A percentile compares a stretch with the other conserved stretches of the same genome.
These are phyloP conservation scores for Linurgus olivaceus DNA, from an alignment of 2,797 vertebrate species.

Conservation along the genomic window DNA sequence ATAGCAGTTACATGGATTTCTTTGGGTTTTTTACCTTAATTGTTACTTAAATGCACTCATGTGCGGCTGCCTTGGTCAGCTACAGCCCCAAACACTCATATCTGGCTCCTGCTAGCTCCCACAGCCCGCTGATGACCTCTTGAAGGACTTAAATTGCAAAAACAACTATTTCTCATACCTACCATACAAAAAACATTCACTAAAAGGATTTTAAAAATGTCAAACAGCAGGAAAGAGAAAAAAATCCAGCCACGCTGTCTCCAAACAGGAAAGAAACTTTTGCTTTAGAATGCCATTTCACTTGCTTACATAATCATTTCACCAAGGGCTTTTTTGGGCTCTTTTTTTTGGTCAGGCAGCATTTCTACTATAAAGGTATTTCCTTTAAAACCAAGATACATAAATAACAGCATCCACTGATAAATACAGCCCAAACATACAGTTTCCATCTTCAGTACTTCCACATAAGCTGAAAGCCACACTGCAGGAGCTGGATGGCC, in stretches of 20 bases:
- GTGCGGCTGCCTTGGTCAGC: neutral
- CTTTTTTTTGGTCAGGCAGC: neutral
- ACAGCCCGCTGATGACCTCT: neutral
- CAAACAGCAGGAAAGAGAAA: neutral
- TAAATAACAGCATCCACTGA: neutral
- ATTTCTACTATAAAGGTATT: neutral
- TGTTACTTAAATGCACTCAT: neutral
- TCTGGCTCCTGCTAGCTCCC: neutral
- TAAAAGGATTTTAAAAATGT: neutral
- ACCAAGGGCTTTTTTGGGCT: neutral
- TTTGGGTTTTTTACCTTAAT: neutral
- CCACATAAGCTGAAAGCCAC: neutral
- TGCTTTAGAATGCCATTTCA: conserved; percentile 1
- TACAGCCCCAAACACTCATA: neutral
- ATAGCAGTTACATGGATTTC: fast-evolving
- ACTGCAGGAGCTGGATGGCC: neutral
- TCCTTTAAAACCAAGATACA: neutral
- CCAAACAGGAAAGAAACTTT: neutral
- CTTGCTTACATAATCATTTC: conserved; percentile 29
- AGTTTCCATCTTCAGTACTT: neutral
- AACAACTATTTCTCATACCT: neutral
- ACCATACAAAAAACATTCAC: neutral
- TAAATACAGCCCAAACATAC: neutral
- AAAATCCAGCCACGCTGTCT: neutral
- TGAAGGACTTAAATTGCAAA: neutral